Evolutionary conservation across 1,140 invertebrate genomes (phyloP), one percentile per base, ranked within the genome.

Genomic region (Hylaeus anthracinus): DNA sequence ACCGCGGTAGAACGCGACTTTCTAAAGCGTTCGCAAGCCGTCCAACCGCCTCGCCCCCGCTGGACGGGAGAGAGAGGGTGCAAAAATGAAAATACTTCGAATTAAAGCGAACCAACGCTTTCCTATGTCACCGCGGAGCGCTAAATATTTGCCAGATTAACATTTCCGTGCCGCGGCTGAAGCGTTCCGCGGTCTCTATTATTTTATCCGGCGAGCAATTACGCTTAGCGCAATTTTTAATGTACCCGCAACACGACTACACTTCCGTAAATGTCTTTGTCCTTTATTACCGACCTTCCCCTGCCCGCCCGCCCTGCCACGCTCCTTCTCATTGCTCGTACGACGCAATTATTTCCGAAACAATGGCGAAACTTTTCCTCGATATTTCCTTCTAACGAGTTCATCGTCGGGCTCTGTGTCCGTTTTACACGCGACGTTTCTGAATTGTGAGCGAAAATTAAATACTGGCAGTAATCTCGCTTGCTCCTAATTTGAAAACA

Each of bases 71-170:
- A 26, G 8, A 4, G 8, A 12, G 9, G 39, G 55, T 15, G 71
- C 43, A 74, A 74, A 74, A 74, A 74, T 67, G 78, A 60, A 43
- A 80, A 74, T 61, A 37, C 71, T 51, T 60, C 71, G 63, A 72
- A 74, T 74, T 80, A 74, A 73, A 66, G 45, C 71, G n/a, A 53
- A 64, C 1, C 14, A 56, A 6, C 3, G 10, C 14, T n/a, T 3
- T 6, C 39, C 39, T 15, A 53, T 65, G 51, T 39, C 64, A 45
- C 72, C 63, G 5, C 48, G 51, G 51, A 79, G 48, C 48, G 70
- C 76, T 79, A 72, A 79, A 79, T 72, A 79, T 72, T 79, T 72
- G 76, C 56, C 60, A 26, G 70, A 79, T 79, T 79, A 79, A 79
- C 76, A 64, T 79, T 79, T 79, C 60, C 76, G n/a, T 6, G 61